Evolutionary conservation across 2,113 vertebrate species (phyloP).

Genomic region (Phodopus roborovskii): DNA sequence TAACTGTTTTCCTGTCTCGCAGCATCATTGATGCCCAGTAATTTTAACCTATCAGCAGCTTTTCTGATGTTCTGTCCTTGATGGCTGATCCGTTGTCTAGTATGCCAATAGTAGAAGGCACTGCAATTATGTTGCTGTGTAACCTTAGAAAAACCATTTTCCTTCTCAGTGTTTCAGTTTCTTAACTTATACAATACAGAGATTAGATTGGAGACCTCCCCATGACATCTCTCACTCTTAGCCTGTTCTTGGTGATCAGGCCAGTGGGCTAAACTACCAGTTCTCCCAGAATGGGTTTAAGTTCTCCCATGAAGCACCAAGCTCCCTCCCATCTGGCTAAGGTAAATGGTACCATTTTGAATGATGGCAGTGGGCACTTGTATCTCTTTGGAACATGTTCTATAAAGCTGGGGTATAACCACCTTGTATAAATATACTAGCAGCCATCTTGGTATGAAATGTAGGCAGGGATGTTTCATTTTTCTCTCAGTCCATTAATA

Average conservation of each 20-base stretch:
- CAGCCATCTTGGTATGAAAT: conserved; percentile 49
- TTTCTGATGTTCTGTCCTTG: background rate
- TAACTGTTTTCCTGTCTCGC: conserved; percentile 1
- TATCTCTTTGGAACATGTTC: conserved; percentile 8
- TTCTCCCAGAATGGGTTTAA: background rate
- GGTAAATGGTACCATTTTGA: background rate
- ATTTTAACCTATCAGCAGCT: background rate
- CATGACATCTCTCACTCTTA: background rate
- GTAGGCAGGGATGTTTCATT: conserved; percentile 64
- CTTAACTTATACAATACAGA: background rate
- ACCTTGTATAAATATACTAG: conserved; percentile 10
- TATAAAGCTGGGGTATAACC: background rate
- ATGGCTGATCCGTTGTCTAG: background rate
- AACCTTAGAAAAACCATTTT: background rate
- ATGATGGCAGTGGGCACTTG: background rate
- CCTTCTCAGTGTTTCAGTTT: background rate
- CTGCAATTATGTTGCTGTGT: background rate
- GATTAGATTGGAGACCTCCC: background rate
- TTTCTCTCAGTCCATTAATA: conserved; percentile 63
- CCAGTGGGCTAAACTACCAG: background rate
- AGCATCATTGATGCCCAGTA: background rate
- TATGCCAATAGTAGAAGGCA: background rate
- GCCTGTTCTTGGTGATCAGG: background rate
- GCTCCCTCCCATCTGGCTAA: background rate
- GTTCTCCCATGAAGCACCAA: background rate